A percentile compares a stretch with the other conserved stretches of the same genome.
Evolutionary conservation across 2,888 invertebrate genomes (phyloP).

Genomic region (Eurytoma californica): DNA sequence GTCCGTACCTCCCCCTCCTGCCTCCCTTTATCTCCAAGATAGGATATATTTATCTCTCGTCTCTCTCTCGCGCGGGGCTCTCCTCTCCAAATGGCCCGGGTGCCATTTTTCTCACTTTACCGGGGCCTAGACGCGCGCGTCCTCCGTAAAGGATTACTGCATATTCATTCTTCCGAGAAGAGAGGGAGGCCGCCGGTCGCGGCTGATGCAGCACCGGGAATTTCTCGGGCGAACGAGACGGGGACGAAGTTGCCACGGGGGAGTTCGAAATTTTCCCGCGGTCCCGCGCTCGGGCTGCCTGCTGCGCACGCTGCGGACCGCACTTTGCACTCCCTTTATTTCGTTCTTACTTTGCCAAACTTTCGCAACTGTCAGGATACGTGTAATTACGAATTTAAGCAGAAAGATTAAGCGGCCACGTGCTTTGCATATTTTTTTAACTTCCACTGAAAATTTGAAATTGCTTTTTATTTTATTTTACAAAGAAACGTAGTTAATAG

Average conservation of each 20-base stretch:
- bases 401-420: too few species aligned
- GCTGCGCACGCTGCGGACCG: neutral
- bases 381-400: too few species aligned
- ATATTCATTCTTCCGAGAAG: constrained; percentile 45
- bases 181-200: neutral
- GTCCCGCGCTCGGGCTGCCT: constrained; percentile 8
- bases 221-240: constrained; percentile 9
- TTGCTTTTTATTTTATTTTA: too few species aligned
- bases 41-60: constrained; percentile 7
- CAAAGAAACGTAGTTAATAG: too few species aligned
- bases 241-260: constrained; percentile 35
- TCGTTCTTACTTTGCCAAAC: neutral
- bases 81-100: constrained; percentile 21
- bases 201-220: constrained; percentile 5
- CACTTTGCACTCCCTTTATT: neutral
- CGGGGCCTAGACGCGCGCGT: neutral
- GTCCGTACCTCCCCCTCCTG: neutral
- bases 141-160: constrained; percentile 47
- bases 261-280: constrained; percentile 39
- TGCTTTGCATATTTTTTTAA: too few species aligned
- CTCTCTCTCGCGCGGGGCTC: neutral
- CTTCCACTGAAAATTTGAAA: too few species aligned
- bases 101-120: constrained; percentile 51
- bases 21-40: neutral
- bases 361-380: too few species aligned